Evolutionary conservation across 2,797 vertebrate species (phyloP), one percentile per base, ranked within the genome.

Genomic region (Lepus townsendii): DNA sequence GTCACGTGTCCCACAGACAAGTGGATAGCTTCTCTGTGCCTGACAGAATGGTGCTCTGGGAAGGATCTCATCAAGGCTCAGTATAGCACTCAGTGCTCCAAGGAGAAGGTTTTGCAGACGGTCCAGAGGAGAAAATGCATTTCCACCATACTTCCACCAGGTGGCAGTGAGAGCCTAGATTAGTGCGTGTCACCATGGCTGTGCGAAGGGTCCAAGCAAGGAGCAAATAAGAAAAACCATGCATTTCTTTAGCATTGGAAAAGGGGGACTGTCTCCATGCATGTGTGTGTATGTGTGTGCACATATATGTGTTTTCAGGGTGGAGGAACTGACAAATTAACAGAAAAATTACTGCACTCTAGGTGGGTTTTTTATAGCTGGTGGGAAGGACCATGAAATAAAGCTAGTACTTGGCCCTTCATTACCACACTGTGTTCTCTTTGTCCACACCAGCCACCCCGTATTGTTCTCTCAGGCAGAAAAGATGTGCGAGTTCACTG

Each of bases 81-180:
- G 16, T 50, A 60, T n/a, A 72, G 12, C 62, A 6, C 26, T 77
- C 62, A 30, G 57, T 11, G 26, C 19, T 75, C 24, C 5, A 22
- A 13, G 22, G 75, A 27, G 20, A 80, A 8, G 91, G 14, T 4
- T 0, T 1, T 2, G 6, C 6, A 13, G 11, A 32, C 0, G 3
- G 24, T 7, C 38, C 14, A 16, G 68, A 27, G 3, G 24, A 14
- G 47, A 69, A 24, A 30, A 2, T 22, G 50, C 35, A 35, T 52
- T 85, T 96, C 52, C 1, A 32, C 26, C 3, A 57, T 19, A 10
- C 0, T 1, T 91, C 91, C 97, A 83, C 91, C 68, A 96, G 97
- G 75, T 91, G 97, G 91, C 94, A 94, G 86, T 65, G 5, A 88
- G 82, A 57, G 9, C 17, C 17, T 42, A 66, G 26, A 22, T 69